phyloP scores from a whole-genome alignment of 2,113 vertebrate species.

The Machaerirhynchus nigripectus region DNA sequence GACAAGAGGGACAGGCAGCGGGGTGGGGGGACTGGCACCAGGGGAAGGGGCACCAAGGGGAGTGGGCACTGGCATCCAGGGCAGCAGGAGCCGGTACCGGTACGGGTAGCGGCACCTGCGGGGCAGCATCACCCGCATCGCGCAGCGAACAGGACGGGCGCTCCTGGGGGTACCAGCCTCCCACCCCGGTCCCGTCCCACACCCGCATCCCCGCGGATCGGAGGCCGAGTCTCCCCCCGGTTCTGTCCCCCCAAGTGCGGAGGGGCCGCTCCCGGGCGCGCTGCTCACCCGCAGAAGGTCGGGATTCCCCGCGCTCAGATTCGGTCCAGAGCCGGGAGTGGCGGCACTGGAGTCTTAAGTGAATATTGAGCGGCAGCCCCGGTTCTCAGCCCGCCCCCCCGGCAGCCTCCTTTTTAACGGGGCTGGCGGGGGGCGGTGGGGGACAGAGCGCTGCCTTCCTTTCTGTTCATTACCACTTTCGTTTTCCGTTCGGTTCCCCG shows the following conservation, averaged over 20 bases:
- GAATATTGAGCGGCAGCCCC: background rate
- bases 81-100: background rate
- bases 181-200: background rate
- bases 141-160: background rate
- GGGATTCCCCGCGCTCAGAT: background rate
- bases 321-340: background rate
- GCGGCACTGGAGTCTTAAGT: background rate
- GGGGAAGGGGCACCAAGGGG: background rate
- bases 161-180: background rate
- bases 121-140: too few species aligned
- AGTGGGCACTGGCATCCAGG: background rate
- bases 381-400: background rate
- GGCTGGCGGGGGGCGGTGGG: background rate
- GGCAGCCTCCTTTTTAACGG: background rate
- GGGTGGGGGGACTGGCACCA: background rate
- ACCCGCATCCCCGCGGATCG: background rate
- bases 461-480: constrained; percentile 27
- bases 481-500: background rate
- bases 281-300: background rate
- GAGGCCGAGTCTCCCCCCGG: too few species aligned
- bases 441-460: background rate
- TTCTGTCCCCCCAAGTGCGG: background rate
- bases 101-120: background rate
- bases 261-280: background rate
- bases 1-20: background rate